Base-by-base conservation (phyloP, 2,888 invertebrate genomes). In the Pseudococcus jackbeardsleyi region DNA sequence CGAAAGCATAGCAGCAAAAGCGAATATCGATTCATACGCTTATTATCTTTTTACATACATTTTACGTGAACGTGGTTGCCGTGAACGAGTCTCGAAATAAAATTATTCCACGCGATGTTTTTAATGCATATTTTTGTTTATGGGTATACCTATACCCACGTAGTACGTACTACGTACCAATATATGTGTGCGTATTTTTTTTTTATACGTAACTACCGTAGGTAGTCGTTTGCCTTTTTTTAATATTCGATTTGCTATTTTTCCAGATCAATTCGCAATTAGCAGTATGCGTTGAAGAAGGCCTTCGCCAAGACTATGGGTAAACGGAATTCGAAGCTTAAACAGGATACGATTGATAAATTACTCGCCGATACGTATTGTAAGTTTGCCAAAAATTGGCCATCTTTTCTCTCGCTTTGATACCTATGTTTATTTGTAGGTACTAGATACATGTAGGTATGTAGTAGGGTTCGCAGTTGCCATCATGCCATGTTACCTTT, bases 271-370 rank as follows among this genome's bases (percentile, higher is more conserved):
- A 39, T n/a, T 42, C 42, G 26, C 79, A 42, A 79, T 42, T 33
- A 33, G 26, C 79, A 79, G 5, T 42, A 79, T 79, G 42, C 42
- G 79, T 79, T 42, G 79, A 42, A 42, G 42, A 5, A 15, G 26
- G 11, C 33, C 7, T 22, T 42, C 3, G 5, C 72, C 8, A 72
- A 72, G 33, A 72, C 93, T 91, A 98, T 98, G 98, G 98, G 98
- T 91, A 98, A 98, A 94, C 97, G 97, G 93, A 97, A 97, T 92
- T 98, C 97, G 89, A 98, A 98, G 93, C 95, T 98, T 92, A 98
- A 97, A 94, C 96, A 96, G 92, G 98, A 98, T 92, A 97, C 97
- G 91, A 97, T 98, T 92, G 96, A 97, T 92, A 94, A 96, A 90
- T 94, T 98, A 90, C 97, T 97, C 90, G 96, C 95, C 90, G 97